Evolutionary conservation across 2,888 invertebrate genomes (phyloP).

Genomic region (Caradrina kadenii): DNA sequence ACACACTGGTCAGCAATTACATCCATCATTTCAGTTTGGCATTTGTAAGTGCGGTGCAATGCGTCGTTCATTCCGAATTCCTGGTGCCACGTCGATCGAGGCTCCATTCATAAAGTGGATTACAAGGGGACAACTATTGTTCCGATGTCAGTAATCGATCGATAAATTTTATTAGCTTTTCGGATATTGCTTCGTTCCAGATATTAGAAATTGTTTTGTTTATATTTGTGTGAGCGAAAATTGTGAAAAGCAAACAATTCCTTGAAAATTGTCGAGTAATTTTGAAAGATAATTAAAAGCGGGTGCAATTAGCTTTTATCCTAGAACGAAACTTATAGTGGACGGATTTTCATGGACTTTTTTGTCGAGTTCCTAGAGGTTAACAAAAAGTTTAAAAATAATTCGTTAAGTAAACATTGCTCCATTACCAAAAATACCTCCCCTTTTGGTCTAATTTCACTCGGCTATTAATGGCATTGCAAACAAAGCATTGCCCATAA

Average conservation of each 20-base stretch:
- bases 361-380: too few species aligned
- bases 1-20: conserved; percentile 23
- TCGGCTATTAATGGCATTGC: too few species aligned
- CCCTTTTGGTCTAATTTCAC: too few species aligned
- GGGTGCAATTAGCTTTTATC: background rate
- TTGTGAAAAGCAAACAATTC: background rate
- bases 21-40: conserved; percentile 43
- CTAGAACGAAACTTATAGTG: background rate
- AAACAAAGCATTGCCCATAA: too few species aligned
- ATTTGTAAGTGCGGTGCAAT: conserved; percentile 40
- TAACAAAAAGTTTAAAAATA: too few species aligned
- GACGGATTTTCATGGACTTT: background rate
- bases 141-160: conserved; percentile 56
- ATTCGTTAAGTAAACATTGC: too few species aligned
- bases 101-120: conserved; percentile 63
- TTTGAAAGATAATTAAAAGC: background rate
- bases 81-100: conserved; percentile 27
- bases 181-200: conserved; percentile 35
- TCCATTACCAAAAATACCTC: too few species aligned
- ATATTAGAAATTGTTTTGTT: conserved; percentile 32
- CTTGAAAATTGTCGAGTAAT: background rate
- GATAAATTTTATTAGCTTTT: conserved; percentile 57
- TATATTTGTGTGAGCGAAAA: conserved; percentile 15
- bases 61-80: conserved; percentile 57
- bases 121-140: conserved; percentile 60